Percentiles rank a stretch among this genome's conserved stretches.
Evolutionary conservation across 2,797 vertebrate species (phyloP).

Genomic region (Tapera naevia): DNA sequence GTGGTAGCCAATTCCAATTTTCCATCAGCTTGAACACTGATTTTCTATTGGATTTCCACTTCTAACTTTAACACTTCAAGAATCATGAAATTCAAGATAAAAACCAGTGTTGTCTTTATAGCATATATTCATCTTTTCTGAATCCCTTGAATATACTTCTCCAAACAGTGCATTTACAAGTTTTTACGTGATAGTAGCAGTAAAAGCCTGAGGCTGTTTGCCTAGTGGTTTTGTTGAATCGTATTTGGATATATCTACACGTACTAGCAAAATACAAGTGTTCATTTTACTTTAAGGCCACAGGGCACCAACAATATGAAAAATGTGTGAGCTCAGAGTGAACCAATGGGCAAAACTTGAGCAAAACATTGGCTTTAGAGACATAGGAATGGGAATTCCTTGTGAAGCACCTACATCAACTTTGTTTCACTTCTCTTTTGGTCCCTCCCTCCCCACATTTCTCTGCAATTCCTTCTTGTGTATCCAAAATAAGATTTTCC

Average conservation of each 20-base stretch:
- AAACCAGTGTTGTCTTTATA: neutral
- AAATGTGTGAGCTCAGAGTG: neutral
- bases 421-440: neutral
- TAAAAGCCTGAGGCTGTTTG: neutral
- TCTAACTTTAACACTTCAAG: neutral
- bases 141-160: neutral
- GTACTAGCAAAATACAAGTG: conserved; percentile 15
- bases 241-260: neutral
- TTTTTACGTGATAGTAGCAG: neutral
- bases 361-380: neutral
- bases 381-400: neutral
- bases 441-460: neutral
- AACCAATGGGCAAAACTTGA: neutral
- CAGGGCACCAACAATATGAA: neutral
- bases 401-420: neutral
- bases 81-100: neutral
- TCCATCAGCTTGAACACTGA: neutral
- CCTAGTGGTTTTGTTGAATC: neutral
- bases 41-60: neutral
- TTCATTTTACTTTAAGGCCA: neutral
- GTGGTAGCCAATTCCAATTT: neutral
- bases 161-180: neutral
- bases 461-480: neutral
- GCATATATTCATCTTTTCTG: neutral
- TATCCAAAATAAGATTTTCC: neutral